phyloP scores from a whole-genome alignment of 2,797 vertebrate genomes.

The Rhynchonycteris naso region DNA sequence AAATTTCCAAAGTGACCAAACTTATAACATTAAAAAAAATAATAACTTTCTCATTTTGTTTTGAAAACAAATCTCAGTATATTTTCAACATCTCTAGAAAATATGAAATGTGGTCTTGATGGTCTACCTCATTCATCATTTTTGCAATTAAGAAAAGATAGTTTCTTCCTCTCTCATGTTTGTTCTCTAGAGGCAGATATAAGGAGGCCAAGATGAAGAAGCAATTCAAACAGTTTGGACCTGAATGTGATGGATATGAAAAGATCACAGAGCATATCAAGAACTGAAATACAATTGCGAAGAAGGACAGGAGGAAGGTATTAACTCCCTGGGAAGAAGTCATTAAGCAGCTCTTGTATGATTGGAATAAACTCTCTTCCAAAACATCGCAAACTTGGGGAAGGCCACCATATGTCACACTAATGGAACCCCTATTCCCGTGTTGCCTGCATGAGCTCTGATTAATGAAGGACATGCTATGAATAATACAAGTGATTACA shows the following conservation, averaged over 20 bases:
- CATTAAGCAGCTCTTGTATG: conserved; percentile 28
- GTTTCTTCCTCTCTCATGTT: not conserved
- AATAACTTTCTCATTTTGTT: conserved; percentile 38
- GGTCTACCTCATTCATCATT: conserved; percentile 48
- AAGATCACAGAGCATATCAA: not conserved
- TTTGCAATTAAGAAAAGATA: conserved; percentile 60
- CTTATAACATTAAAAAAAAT: not conserved
- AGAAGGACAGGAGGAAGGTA: not conserved
- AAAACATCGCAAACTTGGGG: conserved; percentile 53
- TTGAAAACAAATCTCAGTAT: conserved; percentile 48
- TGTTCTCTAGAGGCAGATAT: not conserved
- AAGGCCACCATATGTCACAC: conserved; percentile 72
- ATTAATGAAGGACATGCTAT: conserved; percentile 77
- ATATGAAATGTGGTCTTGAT: conserved; percentile 43
- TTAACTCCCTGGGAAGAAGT: not conserved
- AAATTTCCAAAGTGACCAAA: conserved; percentile 55
- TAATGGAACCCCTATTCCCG: conserved; percentile 67
- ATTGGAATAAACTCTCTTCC: conserved; percentile 22
- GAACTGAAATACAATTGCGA: conserved; percentile 20
- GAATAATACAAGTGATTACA: conserved; percentile 74
- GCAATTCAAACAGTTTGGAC: not conserved
- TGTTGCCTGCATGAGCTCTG: conserved; percentile 63
- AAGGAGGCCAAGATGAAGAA: conserved; percentile 20
- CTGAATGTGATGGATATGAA: conserved; percentile 27
- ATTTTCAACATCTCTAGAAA: conserved; percentile 48